Evolutionary conservation across 1,140 invertebrate genomes (phyloP), one percentile per base, ranked within the genome.

Genomic region (Pinna nobilis): DNA sequence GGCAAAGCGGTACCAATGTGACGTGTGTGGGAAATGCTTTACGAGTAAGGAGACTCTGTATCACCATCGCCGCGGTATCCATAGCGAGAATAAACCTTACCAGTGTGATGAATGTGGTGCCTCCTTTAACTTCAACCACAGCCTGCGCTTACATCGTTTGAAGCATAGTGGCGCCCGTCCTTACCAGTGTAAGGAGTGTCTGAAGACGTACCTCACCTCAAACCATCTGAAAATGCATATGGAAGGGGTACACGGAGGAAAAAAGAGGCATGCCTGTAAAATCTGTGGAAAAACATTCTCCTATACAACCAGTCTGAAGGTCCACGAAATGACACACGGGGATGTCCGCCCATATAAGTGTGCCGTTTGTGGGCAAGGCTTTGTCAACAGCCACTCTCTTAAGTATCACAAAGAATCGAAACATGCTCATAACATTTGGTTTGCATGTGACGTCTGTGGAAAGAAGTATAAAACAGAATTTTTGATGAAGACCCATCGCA

Each of bases 341-440:
- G 94, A 94, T 61, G 91, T 92, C 71, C 93, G 94, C 77, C 95
- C 94, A 0, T 94, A 93, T 87, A 91, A 92, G 84, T 97, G 96
- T 84, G 86, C 90, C 0, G 89, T 94, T 64, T 97, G 95, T 84
- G 91, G 92, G 23, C 93, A 94, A 64, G 80, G 82, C 84, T 98
- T 98, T 86, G 95, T 96, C 47, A 92, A 95, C 39, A 95, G 96
- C 83, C 96, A 96, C 83, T 96, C 97, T 84, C 93, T 91, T 90
- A 94, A 88, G 93, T 94, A 91, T 92, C 94, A 86, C 91, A 72
- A 69, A 2, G 76, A 79, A 49, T 80, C 83, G 0, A 81, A 82
- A 64, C 78, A 82, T 65, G 90, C 94, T 71, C 53, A 59, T 0
- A 71, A 74, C 7, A 77, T 67, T 13, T 74, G 75, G 49, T 83